Evolutionary conservation across 2,888 invertebrate species (phyloP).

Genomic region (Hyppa rectilinea): DNA sequence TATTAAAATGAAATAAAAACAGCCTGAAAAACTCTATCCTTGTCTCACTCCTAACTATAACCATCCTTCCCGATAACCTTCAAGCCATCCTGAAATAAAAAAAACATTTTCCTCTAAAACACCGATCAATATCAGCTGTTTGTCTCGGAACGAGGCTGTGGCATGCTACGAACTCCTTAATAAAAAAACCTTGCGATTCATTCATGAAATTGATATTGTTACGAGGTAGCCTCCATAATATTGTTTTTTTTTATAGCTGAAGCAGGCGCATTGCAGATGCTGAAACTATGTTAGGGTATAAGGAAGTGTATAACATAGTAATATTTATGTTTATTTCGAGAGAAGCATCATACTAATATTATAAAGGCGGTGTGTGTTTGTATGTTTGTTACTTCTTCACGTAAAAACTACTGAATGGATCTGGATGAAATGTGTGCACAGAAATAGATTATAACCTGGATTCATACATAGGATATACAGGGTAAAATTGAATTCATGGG

Average conservation of each 20-base stretch:
- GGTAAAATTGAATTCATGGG: too few relatives aligned
- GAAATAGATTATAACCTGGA: too few relatives aligned
- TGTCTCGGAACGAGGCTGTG: constrained; percentile 14
- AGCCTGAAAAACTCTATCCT: too few relatives aligned
- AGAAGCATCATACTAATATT: too few relatives aligned
- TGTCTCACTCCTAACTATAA: too few relatives aligned
- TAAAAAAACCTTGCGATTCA: constrained; percentile 44
- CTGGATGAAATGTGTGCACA: too few relatives aligned
- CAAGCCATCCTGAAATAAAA: not conserved
- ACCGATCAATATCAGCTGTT: constrained; percentile 27
- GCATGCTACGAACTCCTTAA: constrained; percentile 32
- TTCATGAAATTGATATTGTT: constrained; percentile 46
- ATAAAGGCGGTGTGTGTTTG: too few relatives aligned
- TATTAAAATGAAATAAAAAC: too few relatives aligned
- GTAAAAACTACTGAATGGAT: too few relatives aligned
- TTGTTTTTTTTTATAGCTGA: constrained; percentile 44
- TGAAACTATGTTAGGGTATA: constrained; percentile 19
- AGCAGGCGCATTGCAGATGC: constrained; percentile 49
- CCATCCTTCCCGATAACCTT: not conserved
- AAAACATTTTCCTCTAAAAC: not conserved
- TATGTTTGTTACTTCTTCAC: too few relatives aligned
- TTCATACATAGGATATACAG: too few relatives aligned
- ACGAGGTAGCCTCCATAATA: constrained; percentile 25
- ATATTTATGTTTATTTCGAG: not conserved
- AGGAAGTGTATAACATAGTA: not conserved